phyloP scores from a whole-genome alignment of 2,113 vertebrate species.

The Rhinoptilus africanus region DNA sequence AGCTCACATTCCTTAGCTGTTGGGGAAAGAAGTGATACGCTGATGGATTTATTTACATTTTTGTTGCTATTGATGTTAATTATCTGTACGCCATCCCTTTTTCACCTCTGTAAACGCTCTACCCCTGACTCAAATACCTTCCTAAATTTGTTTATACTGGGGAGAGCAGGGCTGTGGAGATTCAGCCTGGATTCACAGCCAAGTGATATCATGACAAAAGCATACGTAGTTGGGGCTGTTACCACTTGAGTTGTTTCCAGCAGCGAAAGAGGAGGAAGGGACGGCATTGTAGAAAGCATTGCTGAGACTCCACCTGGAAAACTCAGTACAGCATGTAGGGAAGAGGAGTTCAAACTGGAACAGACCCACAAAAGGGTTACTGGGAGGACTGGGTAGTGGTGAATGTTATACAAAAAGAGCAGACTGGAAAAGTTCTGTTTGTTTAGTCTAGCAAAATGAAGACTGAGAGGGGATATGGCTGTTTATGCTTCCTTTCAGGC shows the following conservation, averaged over 20 bases:
- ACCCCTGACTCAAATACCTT: neutral
- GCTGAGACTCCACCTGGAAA: neutral
- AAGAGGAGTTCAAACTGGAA: neutral
- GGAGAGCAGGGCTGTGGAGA: neutral
- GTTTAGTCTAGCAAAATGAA: conserved; percentile 56
- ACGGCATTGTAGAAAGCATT: neutral
- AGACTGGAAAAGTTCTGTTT: neutral
- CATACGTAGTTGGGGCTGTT: neutral
- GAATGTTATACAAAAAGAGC: neutral
- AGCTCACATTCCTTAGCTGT: neutral
- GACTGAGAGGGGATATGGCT: neutral
- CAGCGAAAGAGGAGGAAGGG: neutral
- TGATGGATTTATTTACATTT: neutral
- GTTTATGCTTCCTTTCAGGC: conserved; percentile 38
- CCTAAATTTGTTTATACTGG: neutral
- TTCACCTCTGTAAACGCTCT: neutral
- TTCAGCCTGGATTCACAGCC: neutral
- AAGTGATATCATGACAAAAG: neutral
- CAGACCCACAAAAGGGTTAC: neutral
- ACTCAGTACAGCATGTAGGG: neutral
- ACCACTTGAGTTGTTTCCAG: neutral
- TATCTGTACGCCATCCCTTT: neutral
- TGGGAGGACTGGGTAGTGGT: neutral
- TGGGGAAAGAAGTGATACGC: neutral
- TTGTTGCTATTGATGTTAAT: neutral